Evolutionary conservation across 1,140 invertebrate species (phyloP), one percentile per base, ranked within the genome.

Genomic region (Mesaphorura yosii): DNA sequence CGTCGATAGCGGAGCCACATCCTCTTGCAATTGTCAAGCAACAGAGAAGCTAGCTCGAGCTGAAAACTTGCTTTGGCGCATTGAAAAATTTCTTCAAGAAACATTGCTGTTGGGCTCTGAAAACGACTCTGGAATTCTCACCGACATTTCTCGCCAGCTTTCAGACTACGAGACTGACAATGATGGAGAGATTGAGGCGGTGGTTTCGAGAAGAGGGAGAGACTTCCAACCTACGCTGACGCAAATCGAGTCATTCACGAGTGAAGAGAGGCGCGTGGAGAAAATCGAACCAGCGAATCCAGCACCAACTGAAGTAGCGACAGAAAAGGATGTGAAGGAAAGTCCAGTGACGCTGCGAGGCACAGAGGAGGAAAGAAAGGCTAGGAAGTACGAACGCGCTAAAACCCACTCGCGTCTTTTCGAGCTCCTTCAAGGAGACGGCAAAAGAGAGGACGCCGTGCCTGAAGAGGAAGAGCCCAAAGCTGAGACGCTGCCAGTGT

Each of bases 361-460:
- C n/a, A 51, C 23, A 10, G 51, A 51, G 7, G 26, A 50, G 10
- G 57, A 59, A 31, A 45, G 70, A 15, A 78, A 76, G 58, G 68
- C 75, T 50, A 74, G 70, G 4, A 72, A 72, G 48, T 84, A 80
- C 62, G 76, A 82, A 65, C 68, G 81, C 46, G 81, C 81, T 2
- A 76, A 80, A 38, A 83, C 81, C 4, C 81, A 84, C 68, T 83
- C 81, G 15, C 71, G 82, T 50, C 67, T 84, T 14, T 83, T 81
- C 55, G 78, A 77, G 64, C 64, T 84, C 1, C 63, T 84, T 20
- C 77, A 75, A 60, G 76, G 80, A 44, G 80, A 81, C 58, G 70
- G 69, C 49, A 39, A 64, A 2, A 29, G 60, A 6, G 66, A 68
- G 5, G 69, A 73, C n/a, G 61, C 66, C 37, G 60, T 69, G 17